Evolutionary conservation across 2,888 invertebrate species (phyloP).

Genomic region (Cataglyphis cursor): DNA sequence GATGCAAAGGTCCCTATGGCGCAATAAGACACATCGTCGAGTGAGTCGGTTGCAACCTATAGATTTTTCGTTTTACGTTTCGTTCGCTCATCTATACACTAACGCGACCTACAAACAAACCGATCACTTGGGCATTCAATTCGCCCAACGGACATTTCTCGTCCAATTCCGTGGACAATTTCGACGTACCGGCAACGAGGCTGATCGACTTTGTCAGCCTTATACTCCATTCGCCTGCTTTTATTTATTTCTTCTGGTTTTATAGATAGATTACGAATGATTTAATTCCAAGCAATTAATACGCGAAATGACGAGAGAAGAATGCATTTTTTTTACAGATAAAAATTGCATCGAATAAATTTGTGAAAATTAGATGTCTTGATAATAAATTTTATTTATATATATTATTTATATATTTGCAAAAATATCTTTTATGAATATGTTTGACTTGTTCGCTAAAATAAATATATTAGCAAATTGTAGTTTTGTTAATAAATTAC

Average conservation of each 20-base stretch:
- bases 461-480: neutral
- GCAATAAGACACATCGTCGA: slow-evolving; percentile 26
- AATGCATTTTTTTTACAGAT: neutral
- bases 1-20: slow-evolving; percentile 24
- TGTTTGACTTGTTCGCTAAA: neutral
- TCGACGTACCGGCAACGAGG: slow-evolving; percentile 34
- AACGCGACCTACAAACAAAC: slow-evolving; percentile 40
- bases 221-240: slow-evolving; percentile 37
- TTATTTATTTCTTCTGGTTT: slow-evolving; percentile 11
- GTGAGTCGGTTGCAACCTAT: slow-evolving; percentile 9
- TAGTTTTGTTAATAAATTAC: neutral
- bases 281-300: slow-evolving; percentile 19
- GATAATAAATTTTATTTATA: neutral
- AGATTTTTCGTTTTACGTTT: slow-evolving; percentile 31
- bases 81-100: neutral
- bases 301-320: neutral
- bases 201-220: slow-evolving; percentile 34
- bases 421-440: neutral
- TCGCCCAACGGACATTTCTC: slow-evolving; percentile 31
- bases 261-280: neutral
- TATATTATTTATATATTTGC: neutral
- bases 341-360: neutral
- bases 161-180: slow-evolving; percentile 49
- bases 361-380: neutral
- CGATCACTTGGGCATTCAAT: slow-evolving; percentile 53